Conservation (phyloP, 2,888 invertebrate genomes). For the Lacanobia wlatinum region DNA sequence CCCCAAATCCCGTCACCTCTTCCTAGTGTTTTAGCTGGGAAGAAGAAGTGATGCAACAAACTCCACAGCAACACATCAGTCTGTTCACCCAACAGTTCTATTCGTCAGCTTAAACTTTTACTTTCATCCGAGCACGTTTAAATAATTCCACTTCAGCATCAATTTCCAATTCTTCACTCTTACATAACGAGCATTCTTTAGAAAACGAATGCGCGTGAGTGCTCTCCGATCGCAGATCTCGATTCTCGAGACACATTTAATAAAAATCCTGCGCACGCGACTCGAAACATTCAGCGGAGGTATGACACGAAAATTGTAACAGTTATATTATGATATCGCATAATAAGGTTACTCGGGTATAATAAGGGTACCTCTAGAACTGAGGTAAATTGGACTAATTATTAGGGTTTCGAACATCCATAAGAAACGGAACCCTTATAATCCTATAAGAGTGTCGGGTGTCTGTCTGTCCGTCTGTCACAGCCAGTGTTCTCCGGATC, state of each 20-base stretch:
- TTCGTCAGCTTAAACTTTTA: slow-evolving; percentile 12
- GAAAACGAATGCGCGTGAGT: slow-evolving; percentile 51
- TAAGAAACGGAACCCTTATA: too few relatives aligned
- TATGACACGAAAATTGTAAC: neutral
- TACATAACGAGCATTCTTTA: slow-evolving; percentile 49
- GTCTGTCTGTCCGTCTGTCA: too few relatives aligned
- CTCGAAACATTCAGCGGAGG: neutral
- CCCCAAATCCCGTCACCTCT: too few relatives aligned
- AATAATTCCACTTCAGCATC: slow-evolving; percentile 19
- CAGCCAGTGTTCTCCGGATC: too few relatives aligned
- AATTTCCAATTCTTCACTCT: slow-evolving; percentile 57
- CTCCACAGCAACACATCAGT: neutral
- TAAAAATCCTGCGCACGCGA: slow-evolving; percentile 55
- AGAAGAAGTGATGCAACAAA: too few relatives aligned
- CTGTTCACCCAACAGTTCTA: neutral
- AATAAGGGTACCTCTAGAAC: too few relatives aligned
- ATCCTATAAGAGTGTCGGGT: too few relatives aligned
- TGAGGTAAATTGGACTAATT: too few relatives aligned
- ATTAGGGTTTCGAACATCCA: too few relatives aligned
- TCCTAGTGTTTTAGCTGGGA: too few relatives aligned
- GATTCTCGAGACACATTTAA: slow-evolving; percentile 34
- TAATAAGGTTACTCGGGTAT: too few relatives aligned
- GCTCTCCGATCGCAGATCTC: slow-evolving; percentile 16
- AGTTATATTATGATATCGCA: neutral
- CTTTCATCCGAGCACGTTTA: slow-evolving; percentile 21